Evolutionary conservation across 2,797 vertebrate species (phyloP), one percentile per base, ranked within the genome.

Genomic region (Denticeps clupeoides): DNA sequence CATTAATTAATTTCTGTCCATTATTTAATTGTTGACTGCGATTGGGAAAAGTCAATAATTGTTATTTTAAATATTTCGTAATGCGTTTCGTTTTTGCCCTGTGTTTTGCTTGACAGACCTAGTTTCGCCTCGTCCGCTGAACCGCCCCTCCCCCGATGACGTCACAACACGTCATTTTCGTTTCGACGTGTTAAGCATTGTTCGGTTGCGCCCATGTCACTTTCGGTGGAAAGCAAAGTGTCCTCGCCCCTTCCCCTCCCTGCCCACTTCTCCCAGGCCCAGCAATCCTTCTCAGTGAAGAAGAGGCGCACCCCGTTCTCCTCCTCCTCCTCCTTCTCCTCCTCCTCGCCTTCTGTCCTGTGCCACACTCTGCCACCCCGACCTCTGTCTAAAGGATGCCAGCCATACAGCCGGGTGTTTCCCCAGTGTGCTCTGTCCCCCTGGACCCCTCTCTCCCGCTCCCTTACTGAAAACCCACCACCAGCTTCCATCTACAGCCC

Each of bases 251-350:
- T 87, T 16, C 87, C 89, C 1, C 67, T 88, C 7, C 90, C 90
- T 0, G 64, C 75, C 27, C 86, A 89, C 67, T 91, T 92, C 49
- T 74, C 65, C 40, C 75, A 85, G 0, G 88, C 89, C 4, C 84
- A 90, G 60, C 82, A 83, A 62, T 84, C 84, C 27, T 91, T 92
- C 67, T 91, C 88, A 18, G 72, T 84, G 5, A 91, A 90, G 68
- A 89, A 80, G 64, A 76, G 85, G 0, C 64, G 68, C 2, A 57
- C 66, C 4, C 78, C 71, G 1, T 65, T 73, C 42, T 81, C 77
- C 44, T 72, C 73, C 0, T 74, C 71, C 0, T 27, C 54, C 0
- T 79, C 78, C 38, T 59, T 59, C 4, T 74, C 69, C 0, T 66
- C 73, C 2, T 53, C 29, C 45, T 77, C 74, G 1, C 71, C 81